Base-by-base conservation (phyloP, 1,140 invertebrate genomes). In the Helicoverpa zea region DNA sequence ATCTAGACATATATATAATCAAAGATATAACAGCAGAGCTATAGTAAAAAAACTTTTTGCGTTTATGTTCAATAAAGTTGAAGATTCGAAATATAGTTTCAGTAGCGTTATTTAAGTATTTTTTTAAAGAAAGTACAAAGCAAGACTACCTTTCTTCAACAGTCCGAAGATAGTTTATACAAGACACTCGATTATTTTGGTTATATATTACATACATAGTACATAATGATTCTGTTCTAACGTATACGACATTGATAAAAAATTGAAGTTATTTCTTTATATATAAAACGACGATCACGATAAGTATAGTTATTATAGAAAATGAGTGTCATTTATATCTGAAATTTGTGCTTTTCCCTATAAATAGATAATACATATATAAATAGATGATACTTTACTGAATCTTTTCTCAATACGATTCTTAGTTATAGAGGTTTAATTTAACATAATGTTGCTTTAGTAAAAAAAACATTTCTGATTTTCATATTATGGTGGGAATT, bases 171-270 rank as follows among this genome's bases (percentile, higher is more conserved):
- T 79, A 79, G 86, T 86, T 84, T 89, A 89, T 92, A 92, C 87
- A 93, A 93, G 86, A 85, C 87, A 89, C 80, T 87, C 59, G 82
- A 84, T 81, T 83, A 83, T 83, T 76, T 86, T 66, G 64, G 51
- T 79, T 58, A 79, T 68, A 87, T 87, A 88, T 82, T 85, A 85
- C 86, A 87, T 84, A 90, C 86, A 87, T 82, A 90, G 76, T 79
- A 79, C 64, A 79, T 79, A 79, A 78, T 14, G 59, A 64, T 56
- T 79, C 30, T 79, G 64, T 84, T 79, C 86, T 90, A 87, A 93
- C 89, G 89, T 91, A 92, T 91, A 93, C 89, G 86, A 90, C 88
- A 90, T 83, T 87, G 85, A 92, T 88, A 87, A 86, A 92, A 91
- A 91, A 90, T 87, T 83, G 87, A 86, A 87, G 83, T 88, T 86